Base-by-base conservation (phyloP, 2,888 invertebrate genomes). In the Erebia aethiops region DNA sequence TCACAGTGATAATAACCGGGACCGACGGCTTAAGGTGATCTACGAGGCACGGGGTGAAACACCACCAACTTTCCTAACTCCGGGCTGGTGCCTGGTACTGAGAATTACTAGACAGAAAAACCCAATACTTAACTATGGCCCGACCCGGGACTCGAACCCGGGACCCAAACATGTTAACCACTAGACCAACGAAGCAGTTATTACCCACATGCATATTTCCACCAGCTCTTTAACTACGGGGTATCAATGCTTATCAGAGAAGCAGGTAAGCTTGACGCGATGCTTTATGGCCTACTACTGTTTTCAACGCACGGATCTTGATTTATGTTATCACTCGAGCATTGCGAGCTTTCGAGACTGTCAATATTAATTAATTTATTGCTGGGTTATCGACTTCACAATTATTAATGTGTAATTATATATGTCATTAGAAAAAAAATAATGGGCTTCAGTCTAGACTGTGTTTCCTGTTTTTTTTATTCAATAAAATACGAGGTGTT, bases 211-310 rank as follows among this genome's bases (percentile, higher is more conserved):
- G 8, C n/a, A n/a, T n/a, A 51, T 52, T 7, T 4, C 43, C 18
- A 61, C 43, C 16, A 62, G 46, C 49, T 62, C 49, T 62, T 62
- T 1, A 14, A 46, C 62, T 62, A 62, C 8, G 21, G 16, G 21
- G 71, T 69, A 72, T 73, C 69, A 75, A 71, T 72, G 57, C 68
- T 77, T 75, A 76, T 76, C 77, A 67, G 21, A 70, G 52, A 16
- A 35, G 57, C 68, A 71, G 71, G 76, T 74, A 68, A 66, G 46
- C 82, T 46, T 84, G 86, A 84, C 87, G 80, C 78, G 79, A 82
- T 83, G 78, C 78, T 87, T 89, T 89, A 89, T 84, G 81, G 80
- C 80, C 82, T 75, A 76, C 91, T 88, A 89, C 91, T 83, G 89
- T 86, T 85, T 77, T 71, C 26, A 18, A 54, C 65, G 41, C 65